Percentiles rank a stretch among this genome's conserved stretches.
Conservation (phyloP, 2,888 invertebrate genomes). For the Anthophora plumipes region DNA sequence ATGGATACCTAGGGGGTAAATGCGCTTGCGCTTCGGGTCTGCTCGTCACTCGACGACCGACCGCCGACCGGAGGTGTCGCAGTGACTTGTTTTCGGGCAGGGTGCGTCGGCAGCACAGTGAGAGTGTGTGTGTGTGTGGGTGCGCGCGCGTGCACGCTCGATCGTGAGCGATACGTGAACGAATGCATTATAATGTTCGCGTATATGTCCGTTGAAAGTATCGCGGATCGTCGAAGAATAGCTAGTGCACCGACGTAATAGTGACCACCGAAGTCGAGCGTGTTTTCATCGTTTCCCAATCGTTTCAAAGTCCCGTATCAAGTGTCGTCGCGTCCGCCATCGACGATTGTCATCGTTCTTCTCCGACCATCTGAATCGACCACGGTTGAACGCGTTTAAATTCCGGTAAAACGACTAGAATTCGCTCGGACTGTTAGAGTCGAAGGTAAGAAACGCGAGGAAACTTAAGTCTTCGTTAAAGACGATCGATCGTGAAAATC, state of each 20-base stretch:
- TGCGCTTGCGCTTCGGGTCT: conserved; percentile 62
- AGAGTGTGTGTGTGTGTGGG: conserved; percentile 32
- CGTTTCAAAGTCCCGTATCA: neutral
- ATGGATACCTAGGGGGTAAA: conserved; percentile 27
- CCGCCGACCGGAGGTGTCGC: conserved; percentile 52
- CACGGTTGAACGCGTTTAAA: neutral
- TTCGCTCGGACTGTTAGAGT: neutral
- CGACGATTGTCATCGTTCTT: conserved; percentile 22
- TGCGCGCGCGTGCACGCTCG: conserved; percentile 48
- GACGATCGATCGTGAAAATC: conserved; percentile 65
- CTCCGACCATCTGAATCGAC: neutral
- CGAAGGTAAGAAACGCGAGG: conserved; percentile 54
- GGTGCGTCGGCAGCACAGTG: conserved; percentile 46
- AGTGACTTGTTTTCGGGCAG: conserved; percentile 41
- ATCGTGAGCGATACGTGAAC: conserved; percentile 62
- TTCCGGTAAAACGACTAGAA: neutral
- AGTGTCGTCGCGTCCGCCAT: conserved; percentile 44
- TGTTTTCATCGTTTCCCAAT: neutral
- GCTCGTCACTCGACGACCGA: conserved; percentile 62
- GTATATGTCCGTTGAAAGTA: conserved; percentile 66
- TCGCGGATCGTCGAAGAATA: conserved; percentile 64
- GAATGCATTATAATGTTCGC: conserved; percentile 78
- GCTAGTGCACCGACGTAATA: conserved; percentile 56
- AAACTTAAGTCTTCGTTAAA: conserved; percentile 11
- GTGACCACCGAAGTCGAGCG: conserved; percentile 27